Evolutionary conservation across 2,113 vertebrate genomes (phyloP).

Genomic region (Rhynchomys soricoides): DNA sequence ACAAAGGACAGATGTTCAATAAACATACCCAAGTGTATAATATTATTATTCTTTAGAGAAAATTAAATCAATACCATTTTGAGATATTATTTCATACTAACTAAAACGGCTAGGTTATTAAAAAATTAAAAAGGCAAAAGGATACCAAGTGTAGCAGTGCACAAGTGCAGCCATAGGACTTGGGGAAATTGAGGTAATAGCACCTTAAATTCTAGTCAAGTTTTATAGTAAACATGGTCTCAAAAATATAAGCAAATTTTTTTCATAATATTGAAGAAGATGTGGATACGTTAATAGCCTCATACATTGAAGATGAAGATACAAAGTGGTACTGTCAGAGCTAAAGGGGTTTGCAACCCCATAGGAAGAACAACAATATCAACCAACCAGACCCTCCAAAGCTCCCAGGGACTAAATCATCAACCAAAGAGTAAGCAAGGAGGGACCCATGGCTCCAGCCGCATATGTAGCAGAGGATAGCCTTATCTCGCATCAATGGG

Average conservation of each 20-base stretch:
- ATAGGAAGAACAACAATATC: too few relatives aligned
- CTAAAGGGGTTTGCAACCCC: too few relatives aligned
- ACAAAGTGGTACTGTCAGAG: accelerated
- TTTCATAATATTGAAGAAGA: neutral
- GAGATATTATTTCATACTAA: neutral
- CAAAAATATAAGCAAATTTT: neutral
- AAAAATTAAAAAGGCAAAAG: neutral
- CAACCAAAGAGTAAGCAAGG: too few relatives aligned
- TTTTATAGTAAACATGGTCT: neutral
- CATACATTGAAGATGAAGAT: neutral
- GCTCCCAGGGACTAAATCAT: too few relatives aligned
- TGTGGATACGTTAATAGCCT: neutral
- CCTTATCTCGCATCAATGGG: too few relatives aligned
- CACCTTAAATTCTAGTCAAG: neutral
- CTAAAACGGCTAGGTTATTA: neutral
- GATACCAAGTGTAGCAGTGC: neutral
- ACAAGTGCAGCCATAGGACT: neutral
- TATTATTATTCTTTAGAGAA: neutral
- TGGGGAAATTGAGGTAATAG: neutral
- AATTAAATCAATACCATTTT: neutral
- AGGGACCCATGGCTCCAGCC: too few relatives aligned
- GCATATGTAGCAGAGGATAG: too few relatives aligned
- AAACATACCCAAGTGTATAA: neutral
- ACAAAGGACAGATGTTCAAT: neutral
- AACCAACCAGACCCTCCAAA: too few relatives aligned